Evolutionary conservation across 2,888 invertebrate species (phyloP).

Genomic region (Troides helena): DNA sequence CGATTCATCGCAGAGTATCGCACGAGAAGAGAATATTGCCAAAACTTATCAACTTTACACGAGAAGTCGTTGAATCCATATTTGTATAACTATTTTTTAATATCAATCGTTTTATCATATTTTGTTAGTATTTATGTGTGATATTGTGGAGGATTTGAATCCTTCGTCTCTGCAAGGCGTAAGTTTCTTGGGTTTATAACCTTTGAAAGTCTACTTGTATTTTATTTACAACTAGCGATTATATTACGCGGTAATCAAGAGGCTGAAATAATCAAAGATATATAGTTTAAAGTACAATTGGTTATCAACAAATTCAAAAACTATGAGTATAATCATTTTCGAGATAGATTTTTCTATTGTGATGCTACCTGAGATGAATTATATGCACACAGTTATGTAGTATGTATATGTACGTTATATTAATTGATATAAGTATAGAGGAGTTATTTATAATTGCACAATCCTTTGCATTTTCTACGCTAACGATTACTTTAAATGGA

Average conservation of each 20-base stretch:
- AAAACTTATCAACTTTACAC: not conserved
- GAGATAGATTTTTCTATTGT: not conserved
- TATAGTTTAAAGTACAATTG: no score
- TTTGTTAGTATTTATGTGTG: not conserved
- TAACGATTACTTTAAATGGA: conserved; percentile 13
- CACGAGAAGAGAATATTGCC: conserved; percentile 9
- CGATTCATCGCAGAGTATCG: conserved; percentile 20
- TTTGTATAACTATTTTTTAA: not conserved
- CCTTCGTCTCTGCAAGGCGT: no score
- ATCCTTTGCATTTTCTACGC: conserved; percentile 3
- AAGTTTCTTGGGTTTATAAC: no score
- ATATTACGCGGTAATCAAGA: no score
- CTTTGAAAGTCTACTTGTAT: no score
- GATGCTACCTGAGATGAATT: not conserved
- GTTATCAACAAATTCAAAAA: no score
- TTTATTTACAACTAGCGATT: no score
- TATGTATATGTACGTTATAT: not conserved
- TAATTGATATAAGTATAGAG: not conserved
- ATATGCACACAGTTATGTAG: not conserved
- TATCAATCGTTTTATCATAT: not conserved
- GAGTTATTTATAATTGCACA: not conserved
- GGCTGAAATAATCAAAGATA: no score
- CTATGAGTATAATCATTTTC: no score
- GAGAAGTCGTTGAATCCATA: not conserved
- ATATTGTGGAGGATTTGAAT: no score